Evolutionary conservation across 37 sponge, comb jelly and placozoan genomes (phyloP), one percentile per base, ranked within the genome.

Genomic region (Chondrosia reniformis): DNA sequence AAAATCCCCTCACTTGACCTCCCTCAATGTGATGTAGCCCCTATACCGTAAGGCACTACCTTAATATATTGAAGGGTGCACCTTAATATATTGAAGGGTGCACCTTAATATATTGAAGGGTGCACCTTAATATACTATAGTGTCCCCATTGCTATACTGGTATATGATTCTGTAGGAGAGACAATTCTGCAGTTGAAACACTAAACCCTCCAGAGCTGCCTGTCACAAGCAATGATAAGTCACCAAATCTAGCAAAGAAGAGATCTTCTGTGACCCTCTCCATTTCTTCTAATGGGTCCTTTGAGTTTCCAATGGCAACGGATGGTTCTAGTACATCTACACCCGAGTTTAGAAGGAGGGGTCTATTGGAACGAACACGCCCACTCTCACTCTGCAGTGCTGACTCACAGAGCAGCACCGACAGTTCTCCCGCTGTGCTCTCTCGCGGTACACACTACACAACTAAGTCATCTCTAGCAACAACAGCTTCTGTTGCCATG

Each of bases 391-490:
- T 32, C 3, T 64, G 66, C 34, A 64, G 66, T 10, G 66, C 32
- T 33, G 66, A 64, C 33, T 64, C 66, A 33, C 66, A 33, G 66
- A 64, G 66, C 36, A 64, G 66, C 6, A n/a, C n/a, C n/a, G 66
- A 64, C 8, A 36, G 66, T 3, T 64, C 66, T 33, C 66, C 66
- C 33, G 32, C 34, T 27, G 66, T 32, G 7, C 33, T 64, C 4
- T 19, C 34, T 32, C 28, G 66, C 19, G n/a, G n/a, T n/a, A n/a
- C n/a, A n/a, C n/a, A n/a, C n/a, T n/a, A n/a, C n/a, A n/a, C n/a
- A n/a, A n/a, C n/a, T n/a, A 64, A 28, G 7, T 28, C 32, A 4
- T 64, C 32, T 19, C 31, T 10, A 2, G 4, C 31, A 64, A 64
- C 32, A 21, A 33, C 66, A 22, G 25, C 63, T 1, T 21, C 17